Percentiles rank a stretch among this genome's conserved stretches.
Evolutionary conservation across 2,888 invertebrate species (phyloP).

Genomic region (Bombylius discolor): DNA sequence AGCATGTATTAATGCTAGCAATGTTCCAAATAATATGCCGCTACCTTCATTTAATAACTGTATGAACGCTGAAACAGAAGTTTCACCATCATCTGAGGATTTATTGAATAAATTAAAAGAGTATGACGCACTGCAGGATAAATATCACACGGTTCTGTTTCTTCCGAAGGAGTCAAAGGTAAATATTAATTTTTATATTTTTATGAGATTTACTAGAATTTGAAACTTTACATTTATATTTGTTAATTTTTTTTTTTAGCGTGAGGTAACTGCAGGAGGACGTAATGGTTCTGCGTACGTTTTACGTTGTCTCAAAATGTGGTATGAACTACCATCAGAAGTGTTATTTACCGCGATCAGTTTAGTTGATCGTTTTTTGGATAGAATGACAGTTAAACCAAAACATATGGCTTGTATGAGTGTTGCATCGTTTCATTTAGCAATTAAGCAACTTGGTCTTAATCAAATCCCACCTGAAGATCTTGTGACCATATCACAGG

Average conservation of each 20-base stretch:
- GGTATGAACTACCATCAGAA: slow-evolving; percentile 70
- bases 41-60: background rate
- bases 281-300: slow-evolving; percentile 72
- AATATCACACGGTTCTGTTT: slow-evolving; percentile 55
- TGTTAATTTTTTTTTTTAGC: slow-evolving; percentile 18
- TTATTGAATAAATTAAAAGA: slow-evolving; percentile 49
- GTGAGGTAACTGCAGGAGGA: slow-evolving; percentile 62
- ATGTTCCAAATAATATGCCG: too few relatives aligned
- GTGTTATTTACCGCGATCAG: slow-evolving; percentile 67
- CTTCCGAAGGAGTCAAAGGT: slow-evolving; percentile 53
- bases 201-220: background rate
- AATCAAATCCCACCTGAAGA: slow-evolving; percentile 50
- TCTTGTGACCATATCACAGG: slow-evolving; percentile 46
- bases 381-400: slow-evolving; percentile 66
- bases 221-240: background rate
- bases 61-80: background rate
- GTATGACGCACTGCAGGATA: slow-evolving; percentile 53
- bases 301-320: slow-evolving; percentile 67
- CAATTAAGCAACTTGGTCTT: slow-evolving; percentile 51
- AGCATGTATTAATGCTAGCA: background rate
- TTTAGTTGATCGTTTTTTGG: slow-evolving; percentile 67
- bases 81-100: slow-evolving; percentile 27
- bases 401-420: slow-evolving; percentile 82
- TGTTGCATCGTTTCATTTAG: slow-evolving; percentile 73
- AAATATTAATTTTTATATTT: slow-evolving; percentile 18